phyloP scores from a whole-genome alignment of 2,888 invertebrate species.

The Eupithecia dodoneata region DNA sequence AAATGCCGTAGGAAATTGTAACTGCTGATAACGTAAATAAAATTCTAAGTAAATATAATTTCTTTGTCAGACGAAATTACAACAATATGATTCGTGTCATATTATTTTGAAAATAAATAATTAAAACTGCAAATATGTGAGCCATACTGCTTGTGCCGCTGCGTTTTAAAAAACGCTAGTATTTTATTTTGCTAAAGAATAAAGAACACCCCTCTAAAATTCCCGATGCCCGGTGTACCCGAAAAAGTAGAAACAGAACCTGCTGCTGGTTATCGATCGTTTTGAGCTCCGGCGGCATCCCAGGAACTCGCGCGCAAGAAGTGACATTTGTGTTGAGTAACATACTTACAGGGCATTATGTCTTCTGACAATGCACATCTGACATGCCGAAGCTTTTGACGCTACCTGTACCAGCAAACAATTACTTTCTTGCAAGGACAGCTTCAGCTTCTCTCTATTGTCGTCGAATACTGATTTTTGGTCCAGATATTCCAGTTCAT shows the following conservation, averaged over 20 bases:
- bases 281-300: constrained; percentile 45
- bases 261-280: constrained; percentile 47
- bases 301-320: constrained; percentile 51
- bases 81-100: not conserved
- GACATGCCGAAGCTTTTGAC: constrained; percentile 57
- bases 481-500: constrained; percentile 14
- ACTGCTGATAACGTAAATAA: not conserved
- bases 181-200: not conserved
- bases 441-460: constrained; percentile 48
- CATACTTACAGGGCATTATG: constrained; percentile 60
- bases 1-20: not conserved
- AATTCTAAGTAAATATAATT: not conserved
- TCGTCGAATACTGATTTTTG: constrained; percentile 39
- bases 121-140: not conserved
- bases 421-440: constrained; percentile 60
- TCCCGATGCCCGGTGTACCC: constrained; percentile 8
- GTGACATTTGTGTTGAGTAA: constrained; percentile 47
- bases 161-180: constrained; percentile 5
- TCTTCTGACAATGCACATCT: constrained; percentile 58
- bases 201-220: constrained; percentile 17
- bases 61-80: not conserved
- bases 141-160: not conserved
- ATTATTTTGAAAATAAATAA: not conserved
- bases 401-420: constrained; percentile 55
- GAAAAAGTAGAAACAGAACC: constrained; percentile 37